Evolutionary conservation across 2,113 vertebrate species (phyloP), one percentile per base, ranked within the genome.

Genomic region (Psilopsiagon aymara): DNA sequence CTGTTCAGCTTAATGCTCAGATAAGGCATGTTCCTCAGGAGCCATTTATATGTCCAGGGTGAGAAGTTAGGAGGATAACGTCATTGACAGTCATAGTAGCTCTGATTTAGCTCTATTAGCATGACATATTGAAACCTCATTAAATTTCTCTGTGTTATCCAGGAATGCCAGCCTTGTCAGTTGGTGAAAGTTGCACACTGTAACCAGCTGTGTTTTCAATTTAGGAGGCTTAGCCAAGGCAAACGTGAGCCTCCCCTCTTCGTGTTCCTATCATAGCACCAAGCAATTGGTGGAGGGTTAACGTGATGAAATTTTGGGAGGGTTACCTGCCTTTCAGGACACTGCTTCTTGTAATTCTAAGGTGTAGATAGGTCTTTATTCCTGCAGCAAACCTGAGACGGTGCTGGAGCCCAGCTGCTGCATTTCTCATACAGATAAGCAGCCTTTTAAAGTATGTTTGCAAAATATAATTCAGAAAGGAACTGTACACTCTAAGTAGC

Each of bases 51-150:
- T 44, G 67, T 73, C 69, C 80, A 84, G 92, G n/a, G 74, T 84
- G 88, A 93, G 69, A 86, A 96, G 44, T 92, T n/a, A 91, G 73
- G 62, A 76, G 77, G 74, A 89, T 96, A 95, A 93, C 49, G 11
- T 94, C 95, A 93, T 18, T 87, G 94, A 67, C 77, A 93, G 77
- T 71, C 27, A 7, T 37, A 79, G 82, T 66, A 91, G 69, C 52
- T 89, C 77, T 87, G 82, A 82, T 94, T 94, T 82, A 91, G 46
- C 57, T 92, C 80, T 88, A 76, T 86, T 79, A 91, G 74, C 7
- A 4, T 92, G 90, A 94, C 83, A 92, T 93, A 93, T 57, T 91
- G 88, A 95, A 87, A 92, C 69, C 83, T 95, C 88, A 94, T 89
- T 93, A 95, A 93, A 94, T 93, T 92, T 79, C 77, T 52, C 51